Conservation (phyloP, 2,113 vertebrate species). For the Scytalopus superciliaris region DNA sequence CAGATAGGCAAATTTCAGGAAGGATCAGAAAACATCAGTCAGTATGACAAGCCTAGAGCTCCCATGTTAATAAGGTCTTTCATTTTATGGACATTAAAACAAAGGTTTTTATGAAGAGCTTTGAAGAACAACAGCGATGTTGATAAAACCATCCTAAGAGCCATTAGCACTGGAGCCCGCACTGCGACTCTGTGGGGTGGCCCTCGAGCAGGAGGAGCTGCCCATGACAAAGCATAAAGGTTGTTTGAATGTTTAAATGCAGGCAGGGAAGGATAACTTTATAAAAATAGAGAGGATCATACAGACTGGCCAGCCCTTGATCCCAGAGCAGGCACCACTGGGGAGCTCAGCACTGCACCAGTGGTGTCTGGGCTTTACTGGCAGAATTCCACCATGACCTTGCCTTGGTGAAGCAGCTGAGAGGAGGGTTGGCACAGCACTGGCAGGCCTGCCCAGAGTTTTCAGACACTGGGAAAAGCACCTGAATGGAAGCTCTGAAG, state of each 20-base stretch:
- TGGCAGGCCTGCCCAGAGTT: not conserved
- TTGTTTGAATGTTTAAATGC: not conserved
- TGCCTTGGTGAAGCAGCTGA: not conserved
- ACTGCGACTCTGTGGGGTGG: not conserved
- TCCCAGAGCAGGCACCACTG: not conserved
- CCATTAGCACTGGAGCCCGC: not conserved
- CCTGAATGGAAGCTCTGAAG: not conserved
- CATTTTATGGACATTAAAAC: not conserved
- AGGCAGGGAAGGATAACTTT: not conserved
- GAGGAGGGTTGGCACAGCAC: not conserved
- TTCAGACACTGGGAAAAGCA: not conserved
- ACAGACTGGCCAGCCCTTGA: not conserved
- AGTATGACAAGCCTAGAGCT: not conserved
- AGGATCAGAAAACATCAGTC: not conserved
- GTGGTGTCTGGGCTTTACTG: not conserved
- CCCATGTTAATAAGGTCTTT: not conserved
- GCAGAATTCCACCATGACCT: not conserved
- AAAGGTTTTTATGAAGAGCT: not conserved
- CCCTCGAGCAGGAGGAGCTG: not conserved
- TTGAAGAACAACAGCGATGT: not conserved
- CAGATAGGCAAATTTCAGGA: not conserved
- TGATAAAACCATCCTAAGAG: not conserved
- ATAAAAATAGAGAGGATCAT: rapidly evolving
- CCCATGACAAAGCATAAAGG: not conserved
- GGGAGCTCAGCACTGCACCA: not conserved